Conservation (phyloP, 2,797 vertebrate genomes). For the Pogonophryne albipinna region DNA sequence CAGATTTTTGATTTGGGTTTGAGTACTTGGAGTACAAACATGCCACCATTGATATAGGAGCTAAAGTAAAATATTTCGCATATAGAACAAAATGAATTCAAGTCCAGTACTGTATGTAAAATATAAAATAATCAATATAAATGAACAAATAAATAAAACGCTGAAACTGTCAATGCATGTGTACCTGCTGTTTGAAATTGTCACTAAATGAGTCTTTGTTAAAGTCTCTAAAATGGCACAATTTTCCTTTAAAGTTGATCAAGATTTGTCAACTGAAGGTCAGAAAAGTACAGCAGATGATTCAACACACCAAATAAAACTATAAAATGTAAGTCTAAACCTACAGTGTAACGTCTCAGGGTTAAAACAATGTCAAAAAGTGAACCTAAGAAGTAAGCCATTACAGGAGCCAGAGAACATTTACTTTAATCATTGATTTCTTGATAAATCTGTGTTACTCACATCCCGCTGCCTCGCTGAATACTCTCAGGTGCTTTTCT, state of each 20-base stretch:
- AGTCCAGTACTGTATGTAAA: not conserved
- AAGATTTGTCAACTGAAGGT: not conserved
- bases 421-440: conserved; percentile 30
- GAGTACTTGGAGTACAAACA: too few relatives aligned
- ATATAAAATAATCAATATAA: not conserved
- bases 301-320: not conserved
- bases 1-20: too few relatives aligned
- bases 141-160: too few relatives aligned
- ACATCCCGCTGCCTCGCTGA: conserved; percentile 37
- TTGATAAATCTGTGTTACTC: conserved; percentile 56
- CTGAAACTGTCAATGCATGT: too few relatives aligned
- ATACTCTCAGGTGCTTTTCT: conserved; percentile 28
- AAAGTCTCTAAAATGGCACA: too few relatives aligned
- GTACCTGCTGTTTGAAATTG: too few relatives aligned
- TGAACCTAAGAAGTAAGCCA: conserved; percentile 44
- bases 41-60: not conserved
- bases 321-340: not conserved
- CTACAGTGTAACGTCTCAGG: not conserved
- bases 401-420: conserved; percentile 7
- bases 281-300: not conserved
- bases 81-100: not conserved
- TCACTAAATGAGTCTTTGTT: too few relatives aligned
- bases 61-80: not conserved
- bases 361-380: conserved; percentile 1
- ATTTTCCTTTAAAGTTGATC: not conserved